Evolutionary conservation across 2,888 invertebrate genomes (phyloP), one percentile per base, ranked within the genome.

Genomic region (Melieria picta): DNA sequence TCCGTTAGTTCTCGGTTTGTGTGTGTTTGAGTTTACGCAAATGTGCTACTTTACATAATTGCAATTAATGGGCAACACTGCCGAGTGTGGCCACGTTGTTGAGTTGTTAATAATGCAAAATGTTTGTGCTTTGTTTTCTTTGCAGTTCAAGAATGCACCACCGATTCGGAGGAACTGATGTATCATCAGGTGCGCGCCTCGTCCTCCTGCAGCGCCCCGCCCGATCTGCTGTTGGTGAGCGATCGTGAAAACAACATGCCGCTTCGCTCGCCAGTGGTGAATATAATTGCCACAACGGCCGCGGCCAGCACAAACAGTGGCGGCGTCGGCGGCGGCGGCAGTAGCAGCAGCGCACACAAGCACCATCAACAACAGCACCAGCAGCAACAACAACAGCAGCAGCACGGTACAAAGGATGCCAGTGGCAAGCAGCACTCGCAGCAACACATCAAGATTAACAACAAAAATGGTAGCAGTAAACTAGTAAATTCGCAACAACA

Each of bases 131-230:
- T 50, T 9, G 50, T 11, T 11, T 50, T 50, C 9, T 50, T 89
- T 89, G 50, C 88, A 91, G 91, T 91, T 63, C 90, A 90, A 77
- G 91, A 91, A 84, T 89, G 91, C 83, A 89, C 91, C 73, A 91
- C 92, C 57, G 92, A 92, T 81, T 92, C 92, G 0, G 92, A 92
- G 79, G 92, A 92, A 84, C 85, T 92, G 83, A 89, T 92, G 81
- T 91, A 91, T 61, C 85, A 85, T 77, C 87, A 86, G 77, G 85
- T 86, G 60, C 88, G 91, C 58, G 90, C 91, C 57, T 88, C 89
- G 60, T 91, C 91, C 11, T 90, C 90, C 50, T 91, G 91, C 78
- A 91, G 91, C 63, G 91, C 91, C 7, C 91, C 91, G 9, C 91
- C 91, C 9, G 91, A 91, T 83, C 82, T 91, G 79, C 81, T 91